Percentiles rank a stretch among this genome's conserved stretches.
phyloP scores from a whole-genome alignment of 2,113 vertebrate genomes.

The Campylomormyrus numenius region DNA sequence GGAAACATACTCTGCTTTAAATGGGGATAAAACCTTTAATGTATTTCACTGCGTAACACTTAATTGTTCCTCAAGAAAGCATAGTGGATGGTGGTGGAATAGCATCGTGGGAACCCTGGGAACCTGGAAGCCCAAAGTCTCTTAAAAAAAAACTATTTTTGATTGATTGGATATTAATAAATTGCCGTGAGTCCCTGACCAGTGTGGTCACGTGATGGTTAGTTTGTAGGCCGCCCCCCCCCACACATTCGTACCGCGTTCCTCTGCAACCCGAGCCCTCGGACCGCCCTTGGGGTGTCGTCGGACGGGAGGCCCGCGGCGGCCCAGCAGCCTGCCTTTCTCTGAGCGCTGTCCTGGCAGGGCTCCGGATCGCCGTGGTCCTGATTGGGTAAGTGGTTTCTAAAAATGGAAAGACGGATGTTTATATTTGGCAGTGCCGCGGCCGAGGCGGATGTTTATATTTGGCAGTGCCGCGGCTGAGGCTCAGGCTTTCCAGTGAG shows the following conservation, averaged over 20 bases:
- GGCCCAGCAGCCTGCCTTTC: not conserved
- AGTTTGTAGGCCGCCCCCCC: not conserved
- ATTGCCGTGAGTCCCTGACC: not conserved
- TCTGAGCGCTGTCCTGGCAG: not conserved
- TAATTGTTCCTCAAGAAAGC: not conserved
- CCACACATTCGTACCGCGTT: not conserved
- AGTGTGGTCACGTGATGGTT: not conserved
- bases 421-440: not conserved
- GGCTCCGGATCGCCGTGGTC: not conserved
- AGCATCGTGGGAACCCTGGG: not conserved
- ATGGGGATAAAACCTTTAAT: not conserved
- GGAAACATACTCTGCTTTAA: not conserved
- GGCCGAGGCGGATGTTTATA: conserved; percentile 8
- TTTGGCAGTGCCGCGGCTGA: not conserved
- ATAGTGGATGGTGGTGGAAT: not conserved
- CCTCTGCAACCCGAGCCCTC: not conserved
- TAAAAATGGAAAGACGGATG: not conserved
- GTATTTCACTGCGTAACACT: not conserved
- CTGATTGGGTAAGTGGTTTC: not conserved
- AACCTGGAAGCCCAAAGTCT: not conserved
- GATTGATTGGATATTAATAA: not conserved
- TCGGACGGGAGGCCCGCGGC: not conserved
- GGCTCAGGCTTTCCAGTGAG: not conserved
- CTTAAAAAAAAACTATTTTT: not conserved
- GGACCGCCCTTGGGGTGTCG: not conserved